Base-by-base conservation (phyloP, 2,888 invertebrate genomes). In the Acrobasis repandana region DNA sequence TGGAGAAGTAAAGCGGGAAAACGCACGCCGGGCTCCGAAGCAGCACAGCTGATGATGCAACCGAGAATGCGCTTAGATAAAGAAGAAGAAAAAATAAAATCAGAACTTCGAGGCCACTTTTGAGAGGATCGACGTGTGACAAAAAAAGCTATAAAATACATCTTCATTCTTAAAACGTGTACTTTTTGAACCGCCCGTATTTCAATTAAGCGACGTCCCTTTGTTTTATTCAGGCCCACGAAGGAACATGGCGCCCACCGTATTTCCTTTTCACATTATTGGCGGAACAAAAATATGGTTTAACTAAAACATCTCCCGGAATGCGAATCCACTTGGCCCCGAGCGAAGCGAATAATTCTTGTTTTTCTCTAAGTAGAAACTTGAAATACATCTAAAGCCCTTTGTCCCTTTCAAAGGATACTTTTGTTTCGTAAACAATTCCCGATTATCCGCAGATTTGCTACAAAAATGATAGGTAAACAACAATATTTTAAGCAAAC, bases 401-500 rank as follows among this genome's bases (percentile, higher is more conserved):
- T 78, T 79, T 78, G 76, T 79, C 79, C 78, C 76, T 79, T 76
- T 76, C 71, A 76, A 76, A 77, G 77, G 74, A 76, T 77, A 75
- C 77, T 80, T 80, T 81, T 77, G 77, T 82, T 79, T 73, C 68
- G 77, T 76, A 88, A 87, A 86, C 85, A 87, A 77, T 77, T 74
- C 75, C 77, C 83, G 86, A 86, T 88, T 85, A 90, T 86, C 80
- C 80, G 71, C 80, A 85, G 88, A 90, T 90, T 88, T 87, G 77
- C 73, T 73, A 76, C 80, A 84, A 87, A 87, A 89, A 87, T 86
- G 83, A 89, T 88, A 86, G 80, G 83, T 85, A 90, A 91, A 90
- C 86, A 91, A 85, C 83, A 88, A 88, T 88, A 86, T 89, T 89
- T 88, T 82, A 81, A 74, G 81, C 84, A 90, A 89, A 90, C 87